A percentile compares a stretch with the other conserved stretches of the same genome.
These are phyloP conservation scores for Porphyrio hochstetteri DNA, from an alignment of 2,113 vertebrate species.

Conservation along the genomic window DNA sequence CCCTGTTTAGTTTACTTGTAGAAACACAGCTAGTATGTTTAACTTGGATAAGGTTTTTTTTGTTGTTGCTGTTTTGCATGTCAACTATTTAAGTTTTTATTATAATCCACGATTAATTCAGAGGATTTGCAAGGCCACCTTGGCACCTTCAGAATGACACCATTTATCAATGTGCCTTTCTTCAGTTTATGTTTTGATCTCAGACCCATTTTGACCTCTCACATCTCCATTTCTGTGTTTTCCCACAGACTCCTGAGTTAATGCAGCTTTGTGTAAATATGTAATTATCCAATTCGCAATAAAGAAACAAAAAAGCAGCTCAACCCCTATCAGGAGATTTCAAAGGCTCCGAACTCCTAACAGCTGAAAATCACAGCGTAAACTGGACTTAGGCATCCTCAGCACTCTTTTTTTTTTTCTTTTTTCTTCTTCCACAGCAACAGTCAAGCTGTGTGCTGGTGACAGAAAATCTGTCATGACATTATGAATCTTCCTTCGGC, in stretches of 20 bases:
- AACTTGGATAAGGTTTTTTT: not conserved
- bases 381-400: not conserved
- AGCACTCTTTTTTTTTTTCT: not conserved
- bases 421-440: not conserved
- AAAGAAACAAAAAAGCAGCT: not conserved
- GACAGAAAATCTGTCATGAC: conserved; percentile 46
- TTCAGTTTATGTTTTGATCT: not conserved
- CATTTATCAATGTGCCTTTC: not conserved
- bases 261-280: not conserved
- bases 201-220: conserved; percentile 6
- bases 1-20: not conserved
- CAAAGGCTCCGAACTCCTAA: not conserved
- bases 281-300: not conserved
- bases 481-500: not conserved
- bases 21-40: not conserved
- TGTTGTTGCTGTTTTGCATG: not conserved
- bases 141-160: not conserved
- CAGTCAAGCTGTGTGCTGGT: conserved; percentile 5
- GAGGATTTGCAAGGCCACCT: not conserved
- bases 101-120: not conserved
- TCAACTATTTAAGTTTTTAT: not conserved
- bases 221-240: not conserved
- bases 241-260: not conserved
- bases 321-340: not conserved
- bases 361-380: not conserved